phyloP scores from a whole-genome alignment of 2,888 invertebrate species.

The Tillus elongatus region DNA sequence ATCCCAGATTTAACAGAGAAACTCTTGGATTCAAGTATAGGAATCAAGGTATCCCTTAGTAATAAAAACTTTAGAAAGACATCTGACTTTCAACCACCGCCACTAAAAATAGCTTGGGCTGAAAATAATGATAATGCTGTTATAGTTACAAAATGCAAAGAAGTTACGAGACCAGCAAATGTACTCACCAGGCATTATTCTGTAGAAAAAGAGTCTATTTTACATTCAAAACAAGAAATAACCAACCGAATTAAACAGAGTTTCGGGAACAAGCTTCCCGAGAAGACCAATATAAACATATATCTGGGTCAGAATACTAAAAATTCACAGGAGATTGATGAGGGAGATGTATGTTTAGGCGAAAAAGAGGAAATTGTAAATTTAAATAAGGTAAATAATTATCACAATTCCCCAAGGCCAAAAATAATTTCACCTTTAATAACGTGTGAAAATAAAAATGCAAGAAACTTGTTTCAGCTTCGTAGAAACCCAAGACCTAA shows the following conservation, averaged over 20 bases:
- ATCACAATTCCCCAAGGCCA: not conserved
- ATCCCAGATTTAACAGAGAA: constrained; percentile 21
- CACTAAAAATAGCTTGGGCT: constrained; percentile 29
- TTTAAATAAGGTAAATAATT: not conserved
- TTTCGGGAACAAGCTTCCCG: constrained; percentile 35
- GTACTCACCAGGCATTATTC: constrained; percentile 29
- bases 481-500: too few relatives aligned
- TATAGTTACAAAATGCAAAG: constrained; percentile 34
- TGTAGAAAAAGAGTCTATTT: constrained; percentile 34
- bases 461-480: constrained; percentile 3
- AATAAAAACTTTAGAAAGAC: constrained; percentile 20
- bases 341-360: constrained; percentile 19
- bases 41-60: constrained; percentile 25
- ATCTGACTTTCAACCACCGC: constrained; percentile 13
- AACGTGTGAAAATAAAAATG: constrained; percentile 5
- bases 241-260: constrained; percentile 43
- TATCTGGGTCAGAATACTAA: constrained; percentile 48
- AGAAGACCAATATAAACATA: constrained; percentile 52
- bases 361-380: constrained; percentile 32
- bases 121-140: constrained; percentile 27
- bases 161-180: constrained; percentile 25
- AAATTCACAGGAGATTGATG: constrained; percentile 22
- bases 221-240: constrained; percentile 42
- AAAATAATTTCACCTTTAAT: constrained; percentile 16
- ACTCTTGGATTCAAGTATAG: constrained; percentile 19